Evolutionary conservation across 2,797 vertebrate genomes (phyloP), one percentile per base, ranked within the genome.

Genomic region (Pempheris klunzingeri): DNA sequence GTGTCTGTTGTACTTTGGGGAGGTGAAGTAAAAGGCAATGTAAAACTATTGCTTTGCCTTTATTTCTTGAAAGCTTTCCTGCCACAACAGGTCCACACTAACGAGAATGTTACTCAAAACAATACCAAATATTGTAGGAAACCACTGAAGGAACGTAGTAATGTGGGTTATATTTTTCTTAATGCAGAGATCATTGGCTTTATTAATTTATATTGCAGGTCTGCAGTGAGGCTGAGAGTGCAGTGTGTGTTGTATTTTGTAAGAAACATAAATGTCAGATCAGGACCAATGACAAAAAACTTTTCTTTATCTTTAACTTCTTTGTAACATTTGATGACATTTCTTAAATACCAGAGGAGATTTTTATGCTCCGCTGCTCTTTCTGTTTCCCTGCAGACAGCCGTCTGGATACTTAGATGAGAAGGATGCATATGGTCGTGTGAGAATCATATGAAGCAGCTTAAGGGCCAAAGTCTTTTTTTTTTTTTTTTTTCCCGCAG

Each of bases 391-490:
- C 55, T 58, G 47, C 66, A 75, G 64, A 81, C 75, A 72, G n/a
- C 46, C 11, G 3, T 68, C 52, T 57, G 67, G 34, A 63, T 72
- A 53, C 71, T 55, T 60, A 44, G 7, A 82, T 60, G 73, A 80
- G 73, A 44, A 36, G 30, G 76, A 83, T 68, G 65, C 61, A 80
- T 70, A 64, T 47, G 64, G 89, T 91, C 93, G 71, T 90, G 93
- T 96, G 95, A 92, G 90, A 87, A 93, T 97, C 96, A 96, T 94
- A 95, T 96, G 96, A 94, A 91, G 78, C 89, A 86, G 93, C 95
- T 96, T 94, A 93, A 86, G 88, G 92, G 92, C 79, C 80, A 73
- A 18, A 69, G 71, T 18, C 30, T 14, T 34, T 14, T 14, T 30
- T 41, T 60, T 46, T 39, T 36, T 57, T 26, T 34, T 41, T 32